These are phyloP conservation scores for Aphaenogaster rudis DNA, from an alignment of 1,140 invertebrate species.

Conservation along the genomic window DNA sequence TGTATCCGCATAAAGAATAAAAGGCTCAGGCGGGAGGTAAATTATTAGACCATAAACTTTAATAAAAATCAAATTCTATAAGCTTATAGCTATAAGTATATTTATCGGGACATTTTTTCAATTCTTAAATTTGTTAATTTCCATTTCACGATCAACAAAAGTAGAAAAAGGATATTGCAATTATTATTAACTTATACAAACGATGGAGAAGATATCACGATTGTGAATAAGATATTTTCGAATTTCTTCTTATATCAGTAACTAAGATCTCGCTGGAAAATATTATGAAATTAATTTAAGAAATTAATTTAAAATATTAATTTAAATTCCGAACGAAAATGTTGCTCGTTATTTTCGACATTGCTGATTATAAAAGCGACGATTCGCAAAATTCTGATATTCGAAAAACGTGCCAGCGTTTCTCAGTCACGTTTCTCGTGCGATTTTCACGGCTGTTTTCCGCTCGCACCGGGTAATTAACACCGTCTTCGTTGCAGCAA, in stretches of 20 bases:
- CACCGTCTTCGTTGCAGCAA: conserved; percentile 55
- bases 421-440: background rate
- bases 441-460: conserved; percentile 51
- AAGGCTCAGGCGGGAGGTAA: background rate
- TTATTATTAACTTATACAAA: conserved; percentile 4
- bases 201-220: background rate
- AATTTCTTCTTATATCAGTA: background rate
- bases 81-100: background rate
- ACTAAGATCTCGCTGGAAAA: background rate
- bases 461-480: conserved; percentile 46
- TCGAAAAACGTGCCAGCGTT: background rate
- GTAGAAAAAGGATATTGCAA: background rate
- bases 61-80: background rate
- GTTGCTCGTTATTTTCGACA: background rate
- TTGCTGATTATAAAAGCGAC: conserved; percentile 3
- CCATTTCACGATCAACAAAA: background rate
- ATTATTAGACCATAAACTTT: background rate
- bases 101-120: background rate
- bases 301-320: conserved; percentile 14
- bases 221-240: background rate
- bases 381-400: conserved; percentile 22
- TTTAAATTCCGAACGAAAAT: conserved; percentile 25
- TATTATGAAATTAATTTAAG: conserved; percentile 6
- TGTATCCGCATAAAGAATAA: background rate
- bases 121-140: background rate